Conservation (phyloP, 2,888 invertebrate species). For the Neria commutata region DNA sequence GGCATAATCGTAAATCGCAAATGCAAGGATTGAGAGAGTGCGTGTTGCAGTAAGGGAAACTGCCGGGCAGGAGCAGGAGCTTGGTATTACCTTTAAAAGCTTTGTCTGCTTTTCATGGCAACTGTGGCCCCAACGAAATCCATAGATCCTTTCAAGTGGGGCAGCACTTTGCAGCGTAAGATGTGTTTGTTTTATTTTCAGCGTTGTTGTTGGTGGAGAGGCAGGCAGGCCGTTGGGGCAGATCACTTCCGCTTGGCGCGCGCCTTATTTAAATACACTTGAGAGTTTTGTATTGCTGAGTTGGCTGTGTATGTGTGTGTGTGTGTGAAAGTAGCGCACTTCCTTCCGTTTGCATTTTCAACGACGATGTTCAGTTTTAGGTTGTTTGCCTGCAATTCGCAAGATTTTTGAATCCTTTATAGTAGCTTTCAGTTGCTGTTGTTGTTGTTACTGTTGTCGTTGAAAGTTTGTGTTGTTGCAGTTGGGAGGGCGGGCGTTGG, state of each 20-base stretch:
- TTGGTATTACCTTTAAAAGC: constrained; percentile 11
- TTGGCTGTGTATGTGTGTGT: not conserved
- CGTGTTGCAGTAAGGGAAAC: not conserved
- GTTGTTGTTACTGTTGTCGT: not conserved
- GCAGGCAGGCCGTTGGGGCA: constrained; percentile 7
- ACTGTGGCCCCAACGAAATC: not conserved
- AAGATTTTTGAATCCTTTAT: no score
- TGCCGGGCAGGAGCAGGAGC: not conserved
- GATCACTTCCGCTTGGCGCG: constrained; percentile 30
- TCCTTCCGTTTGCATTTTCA: constrained; percentile 18
- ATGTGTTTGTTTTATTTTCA: constrained; percentile 14
- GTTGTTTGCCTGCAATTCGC: not conserved
- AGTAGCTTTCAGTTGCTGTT: constrained; percentile 8
- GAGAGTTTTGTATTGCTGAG: not conserved
- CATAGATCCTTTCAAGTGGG: constrained; percentile 5
- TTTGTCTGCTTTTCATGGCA: not conserved
- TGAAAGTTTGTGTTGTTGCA: constrained; percentile 13
- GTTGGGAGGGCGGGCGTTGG: not conserved
- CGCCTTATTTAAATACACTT: constrained; percentile 31
- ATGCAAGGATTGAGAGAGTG: constrained; percentile 28
- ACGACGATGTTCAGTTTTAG: not conserved
- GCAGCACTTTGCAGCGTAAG: not conserved
- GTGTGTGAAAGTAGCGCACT: constrained; percentile 7
- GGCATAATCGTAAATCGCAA: constrained; percentile 41
- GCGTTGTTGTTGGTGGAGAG: not conserved